Conservation (phyloP, 2,113 vertebrate genomes). For the Origma solitaria region DNA sequence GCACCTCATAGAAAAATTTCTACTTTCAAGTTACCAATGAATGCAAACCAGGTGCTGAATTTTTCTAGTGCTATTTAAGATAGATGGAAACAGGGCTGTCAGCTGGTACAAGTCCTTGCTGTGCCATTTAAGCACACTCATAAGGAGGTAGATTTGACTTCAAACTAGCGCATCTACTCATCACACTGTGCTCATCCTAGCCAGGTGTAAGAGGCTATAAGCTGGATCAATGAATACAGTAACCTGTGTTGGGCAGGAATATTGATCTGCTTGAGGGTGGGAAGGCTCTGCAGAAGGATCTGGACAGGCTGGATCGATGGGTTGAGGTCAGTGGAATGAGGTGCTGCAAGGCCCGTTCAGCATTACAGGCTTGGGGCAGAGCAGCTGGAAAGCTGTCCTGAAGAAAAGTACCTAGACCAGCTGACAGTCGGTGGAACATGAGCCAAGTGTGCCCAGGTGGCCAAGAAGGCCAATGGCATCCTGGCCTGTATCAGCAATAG, state of each 20-base stretch:
- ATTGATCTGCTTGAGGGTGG: rapidly evolving
- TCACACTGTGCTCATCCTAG: neutral
- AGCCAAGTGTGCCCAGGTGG: neutral
- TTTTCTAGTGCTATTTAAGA: neutral
- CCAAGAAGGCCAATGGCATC: neutral
- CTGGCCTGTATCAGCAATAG: neutral
- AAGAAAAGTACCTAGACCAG: rapidly evolving
- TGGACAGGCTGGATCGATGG: rapidly evolving
- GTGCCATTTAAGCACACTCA: neutral
- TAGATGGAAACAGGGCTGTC: neutral
- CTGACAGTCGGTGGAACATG: rapidly evolving
- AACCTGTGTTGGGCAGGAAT: rapidly evolving
- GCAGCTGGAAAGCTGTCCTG: neutral
- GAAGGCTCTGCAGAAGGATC: neutral
- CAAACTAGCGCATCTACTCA: neutral
- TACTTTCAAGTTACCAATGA: neutral
- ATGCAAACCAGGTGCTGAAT: neutral
- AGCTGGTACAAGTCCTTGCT: neutral
- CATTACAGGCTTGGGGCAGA: rapidly evolving
- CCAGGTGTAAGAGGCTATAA: neutral
- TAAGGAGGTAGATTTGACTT: neutral
- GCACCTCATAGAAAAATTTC: neutral
- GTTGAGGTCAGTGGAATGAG: neutral
- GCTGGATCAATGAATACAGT: neutral
- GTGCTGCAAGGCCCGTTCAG: neutral